Evolutionary conservation across 2,888 invertebrate species (phyloP), one percentile per base, ranked within the genome.

Genomic region (Odontocolon sp.): DNA sequence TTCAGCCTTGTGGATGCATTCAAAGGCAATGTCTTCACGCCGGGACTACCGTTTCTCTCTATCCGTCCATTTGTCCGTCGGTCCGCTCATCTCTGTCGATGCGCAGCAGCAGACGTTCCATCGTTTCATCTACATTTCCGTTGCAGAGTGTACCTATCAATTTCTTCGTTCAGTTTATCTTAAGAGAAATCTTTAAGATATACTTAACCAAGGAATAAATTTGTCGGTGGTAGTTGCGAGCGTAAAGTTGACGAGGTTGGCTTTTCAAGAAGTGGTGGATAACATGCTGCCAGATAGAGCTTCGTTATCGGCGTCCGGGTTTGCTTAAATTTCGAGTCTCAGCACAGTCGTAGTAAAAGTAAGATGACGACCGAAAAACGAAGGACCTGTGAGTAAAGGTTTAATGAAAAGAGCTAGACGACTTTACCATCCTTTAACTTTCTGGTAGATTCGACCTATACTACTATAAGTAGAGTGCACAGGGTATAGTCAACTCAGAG

Each of bases 241-340:
- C 18, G 45, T 9, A 23, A 21, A 54, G 52, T 61, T 61, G 21
- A 54, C 33, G 70, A 28, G 50, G 23, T 26, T 61, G 31, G 54
- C 33, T 36, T 64, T 28, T 57, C 21, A 14, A 56, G 56, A 9
- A 45, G 38, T 45, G 31, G 21, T 36, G 64, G 45, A 47, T 45
- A 56, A 64, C 14, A 28, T 26, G 11, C 11, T 40, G 3, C 0
- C 21, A 38, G 38, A 42, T 71, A 40, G 28, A 18, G 64, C 45
- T 71, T 57, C 71, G 47, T 64, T 64, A 71, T 64, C 56, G 56
- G 56, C 11, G 38, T 14, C 36, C n/a, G 63, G 36, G 36, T 56
- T 21, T 11, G 59, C 36, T 50, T 23, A 23, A 50, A 64, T 66
- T 69, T 70, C 9, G 36, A 66, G 59, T 52, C 59, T 40, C 28